phyloP scores from a whole-genome alignment of 2,113 vertebrate species.

The Gnathonemus echidnorhynchus region DNA sequence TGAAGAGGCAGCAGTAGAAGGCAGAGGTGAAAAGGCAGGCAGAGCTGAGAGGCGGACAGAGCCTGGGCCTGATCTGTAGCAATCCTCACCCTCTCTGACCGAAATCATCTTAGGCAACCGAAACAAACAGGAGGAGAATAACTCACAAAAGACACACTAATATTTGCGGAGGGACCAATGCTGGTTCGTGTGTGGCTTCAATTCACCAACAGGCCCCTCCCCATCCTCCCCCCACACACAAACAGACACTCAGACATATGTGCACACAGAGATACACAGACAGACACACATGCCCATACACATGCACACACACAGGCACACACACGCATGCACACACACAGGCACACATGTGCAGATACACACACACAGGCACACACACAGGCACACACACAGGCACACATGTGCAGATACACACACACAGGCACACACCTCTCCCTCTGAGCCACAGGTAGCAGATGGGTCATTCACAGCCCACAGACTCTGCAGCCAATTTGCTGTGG shows the following conservation, averaged over 20 bases:
- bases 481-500: slow-evolving; percentile 54
- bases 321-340: slow-evolving; percentile 25
- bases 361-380: slow-evolving; percentile 21
- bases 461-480: slow-evolving; percentile 62
- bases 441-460: slow-evolving; percentile 61
- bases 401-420: slow-evolving; percentile 26
- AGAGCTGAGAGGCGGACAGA: slow-evolving; percentile 26
- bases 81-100: slow-evolving; percentile 48
- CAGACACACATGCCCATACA: slow-evolving; percentile 31
- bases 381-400: slow-evolving; percentile 30
- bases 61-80: slow-evolving; percentile 50
- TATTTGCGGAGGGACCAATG: slow-evolving; percentile 66
- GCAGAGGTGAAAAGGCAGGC: background rate
- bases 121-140: slow-evolving; percentile 74
- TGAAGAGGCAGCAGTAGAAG: background rate
- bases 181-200: slow-evolving; percentile 34
- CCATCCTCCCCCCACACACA: background rate
- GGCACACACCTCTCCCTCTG: slow-evolving; percentile 36
- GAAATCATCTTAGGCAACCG: slow-evolving; percentile 61
- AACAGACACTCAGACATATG: slow-evolving; percentile 19
- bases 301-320: slow-evolving; percentile 22
- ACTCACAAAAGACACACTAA: slow-evolving; percentile 75
- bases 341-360: slow-evolving; percentile 37
- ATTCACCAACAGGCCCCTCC: slow-evolving; percentile 14
- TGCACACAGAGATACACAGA: slow-evolving; percentile 38